Conservation (phyloP, 2,888 invertebrate species). For the Nephrotoma flavescens region DNA sequence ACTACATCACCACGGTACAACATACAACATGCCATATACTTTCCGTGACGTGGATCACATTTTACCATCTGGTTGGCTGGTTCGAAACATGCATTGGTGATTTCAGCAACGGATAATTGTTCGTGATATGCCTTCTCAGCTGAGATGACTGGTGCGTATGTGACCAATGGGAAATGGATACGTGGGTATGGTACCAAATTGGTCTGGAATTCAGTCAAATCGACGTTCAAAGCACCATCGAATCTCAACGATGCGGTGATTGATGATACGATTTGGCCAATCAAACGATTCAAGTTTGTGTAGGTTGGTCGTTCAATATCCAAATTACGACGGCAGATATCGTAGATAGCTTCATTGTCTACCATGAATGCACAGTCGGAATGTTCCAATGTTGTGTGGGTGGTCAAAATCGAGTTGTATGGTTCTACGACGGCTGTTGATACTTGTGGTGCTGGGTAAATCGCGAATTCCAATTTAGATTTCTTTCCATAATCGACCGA, state of each 20-base stretch:
- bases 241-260: slow-evolving; percentile 88
- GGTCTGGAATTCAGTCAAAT: slow-evolving; percentile 89
- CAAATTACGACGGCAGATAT: slow-evolving; percentile 86
- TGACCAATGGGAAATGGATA: slow-evolving; percentile 88
- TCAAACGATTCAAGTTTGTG: slow-evolving; percentile 89
- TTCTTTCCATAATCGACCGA: slow-evolving; percentile 95
- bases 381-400: slow-evolving; percentile 89
- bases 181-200: slow-evolving; percentile 92
- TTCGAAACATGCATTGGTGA: slow-evolving; percentile 92
- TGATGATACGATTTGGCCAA: slow-evolving; percentile 87
- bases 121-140: slow-evolving; percentile 92
- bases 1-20: slow-evolving; percentile 90
- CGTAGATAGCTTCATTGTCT: slow-evolving; percentile 78
- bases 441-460: slow-evolving; percentile 89
- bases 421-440: slow-evolving; percentile 89
- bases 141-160: slow-evolving; percentile 85
- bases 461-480: slow-evolving; percentile 89
- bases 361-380: slow-evolving; percentile 96
- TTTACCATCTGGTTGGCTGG: slow-evolving; percentile 93
- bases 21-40: slow-evolving; percentile 95
- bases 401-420: slow-evolving; percentile 92
- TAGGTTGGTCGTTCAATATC: slow-evolving; percentile 93
- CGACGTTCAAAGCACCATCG: slow-evolving; percentile 87
- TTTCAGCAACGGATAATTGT: slow-evolving; percentile 79
- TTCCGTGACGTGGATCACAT: slow-evolving; percentile 84